Evolutionary conservation across 2,113 vertebrate species (phyloP), one percentile per base, ranked within the genome.

Genomic region (Etheostoma cragini): DNA sequence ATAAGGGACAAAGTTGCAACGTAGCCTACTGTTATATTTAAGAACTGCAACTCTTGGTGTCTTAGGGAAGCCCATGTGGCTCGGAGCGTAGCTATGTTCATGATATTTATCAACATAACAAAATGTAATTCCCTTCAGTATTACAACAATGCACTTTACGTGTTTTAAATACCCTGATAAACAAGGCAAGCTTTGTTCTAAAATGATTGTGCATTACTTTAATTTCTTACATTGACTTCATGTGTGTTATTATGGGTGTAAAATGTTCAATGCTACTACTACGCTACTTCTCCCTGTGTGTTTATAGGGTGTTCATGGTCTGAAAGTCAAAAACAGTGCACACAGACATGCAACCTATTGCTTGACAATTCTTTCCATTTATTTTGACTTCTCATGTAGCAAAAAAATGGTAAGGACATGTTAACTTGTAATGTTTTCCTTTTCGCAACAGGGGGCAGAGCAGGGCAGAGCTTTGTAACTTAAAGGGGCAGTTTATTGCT

Each of bases 401-500:
- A 58, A 10, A 19, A 53, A 66, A 38, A 8, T 24, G 49, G 12
- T 35, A 46, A 61, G n/a, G 33, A 68, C 53, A 63, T 69, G 64
- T 57, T 46, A 8, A 49, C 19, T 21, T 72, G 82, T 35, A 72
- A 13, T 68, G 33, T 57, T 82, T 70, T 47, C 1, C 8, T 62
- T 56, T 65, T 35, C 35, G 14, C 72, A 71, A 12, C 61, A 83
- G 77, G 62, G 52, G 70, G 47, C 38, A 42, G 38, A 42, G 2
- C 69, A 83, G 49, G 70, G 35, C 69, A 83, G 54, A 73, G 35
- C 2, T 21, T 21, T 56, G 50, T 52, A 45, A 22, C 12, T 57
- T 33, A 42, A 54, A 75, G 72, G 49, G 50, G 6, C 35, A 33
- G 17, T 46, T 35, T 19, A 45, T 16, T 21, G 61, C 46, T 24